These are phyloP conservation scores for Aspidoscelis tigris DNA, from an alignment of 2,113 vertebrate genomes.

Conservation along the genomic window DNA sequence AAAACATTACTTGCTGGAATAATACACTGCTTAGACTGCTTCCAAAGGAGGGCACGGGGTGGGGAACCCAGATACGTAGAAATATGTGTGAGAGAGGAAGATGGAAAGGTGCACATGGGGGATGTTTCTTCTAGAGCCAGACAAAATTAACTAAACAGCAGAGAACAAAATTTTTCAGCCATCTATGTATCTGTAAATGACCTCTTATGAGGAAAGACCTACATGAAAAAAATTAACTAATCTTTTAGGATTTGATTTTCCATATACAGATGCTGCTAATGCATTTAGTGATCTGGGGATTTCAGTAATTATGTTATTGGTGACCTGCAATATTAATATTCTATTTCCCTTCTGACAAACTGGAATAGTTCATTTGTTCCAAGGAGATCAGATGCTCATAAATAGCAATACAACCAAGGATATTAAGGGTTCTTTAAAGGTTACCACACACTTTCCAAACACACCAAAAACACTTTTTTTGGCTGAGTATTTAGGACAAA, in stretches of 20 bases:
- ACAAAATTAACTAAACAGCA: not conserved
- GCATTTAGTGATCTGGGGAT: slow-evolving; percentile 10
- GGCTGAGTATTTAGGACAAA: not conserved
- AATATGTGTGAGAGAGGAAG: no score
- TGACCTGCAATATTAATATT: slow-evolving; percentile 17
- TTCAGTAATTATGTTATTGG: slow-evolving; percentile 28
- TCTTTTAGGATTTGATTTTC: not conserved
- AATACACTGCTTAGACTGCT: no score
- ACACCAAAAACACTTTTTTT: not conserved
- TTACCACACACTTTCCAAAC: not conserved
- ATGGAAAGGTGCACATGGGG: no score
- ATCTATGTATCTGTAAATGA: not conserved
- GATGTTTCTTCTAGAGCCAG: no score
- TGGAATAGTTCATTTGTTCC: slow-evolving; percentile 19
- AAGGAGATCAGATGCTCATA: slow-evolving; percentile 8
- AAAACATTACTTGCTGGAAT: no score
- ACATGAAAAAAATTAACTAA: not conserved
- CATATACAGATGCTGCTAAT: slow-evolving; percentile 5
- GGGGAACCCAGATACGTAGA: no score
- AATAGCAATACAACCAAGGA: not conserved
- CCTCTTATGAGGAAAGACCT: not conserved
- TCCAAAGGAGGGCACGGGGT: no score
- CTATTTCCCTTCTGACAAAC: slow-evolving; percentile 18
- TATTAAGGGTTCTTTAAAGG: not conserved
- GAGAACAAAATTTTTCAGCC: not conserved